A percentile compares a stretch with the other conserved stretches of the same genome.
These are phyloP conservation scores for Pelecanus crispus DNA, from an alignment of 2,113 vertebrate species.

Conservation along the genomic window DNA sequence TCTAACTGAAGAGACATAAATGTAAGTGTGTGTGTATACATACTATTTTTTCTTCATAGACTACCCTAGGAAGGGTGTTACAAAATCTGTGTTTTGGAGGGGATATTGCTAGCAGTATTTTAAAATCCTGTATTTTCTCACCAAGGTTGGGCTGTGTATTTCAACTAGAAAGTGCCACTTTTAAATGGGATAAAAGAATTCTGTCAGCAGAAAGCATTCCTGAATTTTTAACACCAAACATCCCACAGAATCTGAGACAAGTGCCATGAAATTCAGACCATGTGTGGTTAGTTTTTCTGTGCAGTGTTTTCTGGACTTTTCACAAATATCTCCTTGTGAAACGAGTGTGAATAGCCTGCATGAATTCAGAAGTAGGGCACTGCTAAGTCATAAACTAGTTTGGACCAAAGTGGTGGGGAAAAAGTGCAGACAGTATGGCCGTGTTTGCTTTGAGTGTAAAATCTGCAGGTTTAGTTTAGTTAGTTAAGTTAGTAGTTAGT, in stretches of 20 bases:
- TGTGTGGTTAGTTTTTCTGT: neutral
- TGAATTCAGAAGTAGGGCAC: rapidly evolving
- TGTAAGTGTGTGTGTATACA: neutral
- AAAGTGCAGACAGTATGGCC: rapidly evolving
- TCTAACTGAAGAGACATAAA: neutral
- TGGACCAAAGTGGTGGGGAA: neutral
- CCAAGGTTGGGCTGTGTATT: neutral
- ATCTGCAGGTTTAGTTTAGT: neutral
- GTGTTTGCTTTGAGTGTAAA: neutral
- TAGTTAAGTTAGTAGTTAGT: too few relatives aligned
- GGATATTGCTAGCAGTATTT: neutral
- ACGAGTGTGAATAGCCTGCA: neutral
- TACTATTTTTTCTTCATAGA: neutral
- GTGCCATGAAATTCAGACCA: neutral
- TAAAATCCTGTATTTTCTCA: neutral
- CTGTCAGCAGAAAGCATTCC: neutral
- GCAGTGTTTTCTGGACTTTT: neutral
- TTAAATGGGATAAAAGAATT: neutral
- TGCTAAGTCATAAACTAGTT: too few relatives aligned
- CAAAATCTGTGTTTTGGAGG: neutral
- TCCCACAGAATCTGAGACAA: neutral
- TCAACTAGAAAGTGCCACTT: neutral
- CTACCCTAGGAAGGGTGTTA: neutral
- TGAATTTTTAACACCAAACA: neutral
- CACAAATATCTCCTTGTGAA: neutral